Conservation (phyloP, 1,140 invertebrate genomes). For the Druon quercuslanigerum region DNA sequence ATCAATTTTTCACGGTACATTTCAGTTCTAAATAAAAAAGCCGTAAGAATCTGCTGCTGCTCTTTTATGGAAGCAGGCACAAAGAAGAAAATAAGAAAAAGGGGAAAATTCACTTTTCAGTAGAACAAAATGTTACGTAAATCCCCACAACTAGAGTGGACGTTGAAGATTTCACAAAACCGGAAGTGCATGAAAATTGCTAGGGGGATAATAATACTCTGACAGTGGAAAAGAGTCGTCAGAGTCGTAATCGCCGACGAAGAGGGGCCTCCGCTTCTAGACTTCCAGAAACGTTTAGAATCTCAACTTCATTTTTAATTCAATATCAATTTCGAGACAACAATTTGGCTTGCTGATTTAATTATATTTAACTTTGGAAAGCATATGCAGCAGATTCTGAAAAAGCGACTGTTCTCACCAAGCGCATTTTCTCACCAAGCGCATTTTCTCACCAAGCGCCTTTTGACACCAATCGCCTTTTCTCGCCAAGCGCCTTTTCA, state of each 20-base stretch:
- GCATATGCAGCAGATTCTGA: too few relatives aligned
- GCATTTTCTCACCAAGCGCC: too few relatives aligned
- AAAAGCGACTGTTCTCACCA: too few relatives aligned
- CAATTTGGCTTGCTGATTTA: neutral
- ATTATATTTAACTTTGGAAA: neutral
- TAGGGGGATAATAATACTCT: neutral
- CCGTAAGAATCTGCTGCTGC: constrained; percentile 6
- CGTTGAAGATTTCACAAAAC: neutral
- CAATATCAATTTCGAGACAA: neutral
- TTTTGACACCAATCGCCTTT: too few relatives aligned
- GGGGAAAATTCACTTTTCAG: neutral
- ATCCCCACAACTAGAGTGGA: neutral
- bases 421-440: too few relatives aligned
- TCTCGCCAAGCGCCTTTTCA: too few relatives aligned
- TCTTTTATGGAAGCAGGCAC: neutral
- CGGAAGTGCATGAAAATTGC: constrained; percentile 5
- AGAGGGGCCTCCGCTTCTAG: neutral
- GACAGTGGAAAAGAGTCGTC: neutral
- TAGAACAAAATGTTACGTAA: neutral
- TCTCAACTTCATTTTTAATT: neutral
- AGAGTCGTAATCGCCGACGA: neutral
- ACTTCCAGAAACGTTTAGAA: neutral
- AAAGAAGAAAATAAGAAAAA: neutral
- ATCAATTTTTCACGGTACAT: constrained; percentile 24
- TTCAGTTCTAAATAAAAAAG: constrained; percentile 4